Evolutionary conservation across 2,797 vertebrate genomes (phyloP).

Genomic region (Acanthurus lineatus): DNA sequence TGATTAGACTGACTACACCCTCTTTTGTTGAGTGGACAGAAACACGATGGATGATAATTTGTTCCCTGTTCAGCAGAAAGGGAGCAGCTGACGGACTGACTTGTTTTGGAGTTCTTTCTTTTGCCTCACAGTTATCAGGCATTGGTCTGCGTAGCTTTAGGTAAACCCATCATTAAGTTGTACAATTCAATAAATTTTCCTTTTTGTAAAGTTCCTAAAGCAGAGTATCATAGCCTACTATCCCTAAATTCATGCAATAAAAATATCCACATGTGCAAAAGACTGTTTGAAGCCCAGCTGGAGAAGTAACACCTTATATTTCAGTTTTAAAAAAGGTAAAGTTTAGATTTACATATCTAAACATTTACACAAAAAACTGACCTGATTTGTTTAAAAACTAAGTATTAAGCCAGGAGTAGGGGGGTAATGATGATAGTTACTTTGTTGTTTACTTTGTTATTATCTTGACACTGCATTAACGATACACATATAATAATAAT

Average conservation of each 20-base stretch:
- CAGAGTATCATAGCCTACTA: too few relatives aligned
- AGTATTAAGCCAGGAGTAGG: accelerated
- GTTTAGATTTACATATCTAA: background rate
- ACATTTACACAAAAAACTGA: background rate
- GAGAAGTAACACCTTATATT: background rate
- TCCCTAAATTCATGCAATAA: too few relatives aligned
- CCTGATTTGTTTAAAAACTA: background rate
- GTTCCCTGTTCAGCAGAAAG: background rate
- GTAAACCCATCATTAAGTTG: background rate
- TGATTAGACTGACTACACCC: background rate
- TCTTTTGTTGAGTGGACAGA: background rate
- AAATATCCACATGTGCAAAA: background rate
- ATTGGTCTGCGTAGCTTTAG: background rate
- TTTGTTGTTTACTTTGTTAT: too few relatives aligned
- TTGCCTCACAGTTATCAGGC: background rate
- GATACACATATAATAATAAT: too few relatives aligned
- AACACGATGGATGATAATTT: background rate
- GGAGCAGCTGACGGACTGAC: background rate
- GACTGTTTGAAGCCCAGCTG: background rate
- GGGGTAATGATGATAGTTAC: too few relatives aligned
- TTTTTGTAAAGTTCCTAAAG: background rate
- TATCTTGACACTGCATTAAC: too few relatives aligned
- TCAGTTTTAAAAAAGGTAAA: background rate
- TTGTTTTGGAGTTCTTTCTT: background rate
- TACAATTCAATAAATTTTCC: background rate